Conservation (phyloP, 2,888 invertebrate species). For the Plutella xylostella region DNA sequence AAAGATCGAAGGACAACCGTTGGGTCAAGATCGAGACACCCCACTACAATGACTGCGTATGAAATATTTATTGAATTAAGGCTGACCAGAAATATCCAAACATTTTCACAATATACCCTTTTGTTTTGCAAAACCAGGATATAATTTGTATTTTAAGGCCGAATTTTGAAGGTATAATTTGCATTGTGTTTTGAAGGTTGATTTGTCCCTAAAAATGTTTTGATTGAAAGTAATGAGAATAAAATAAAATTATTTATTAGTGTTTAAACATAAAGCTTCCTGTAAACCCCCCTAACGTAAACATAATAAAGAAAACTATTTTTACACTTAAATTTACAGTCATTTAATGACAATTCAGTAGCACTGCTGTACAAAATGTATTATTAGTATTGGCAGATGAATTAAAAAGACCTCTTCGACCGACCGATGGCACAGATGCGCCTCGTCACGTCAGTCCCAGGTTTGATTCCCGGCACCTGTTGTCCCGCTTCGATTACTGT, state of each 20-base stretch:
- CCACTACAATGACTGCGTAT: slow-evolving; percentile 67
- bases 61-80: slow-evolving; percentile 69
- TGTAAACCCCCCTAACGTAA: no score
- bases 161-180: not conserved
- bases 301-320: no score
- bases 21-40: slow-evolving; percentile 58
- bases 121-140: slow-evolving; percentile 22
- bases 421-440: slow-evolving; percentile 37
- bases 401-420: not conserved
- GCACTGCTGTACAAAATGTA: no score
- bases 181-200: no score
- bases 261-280: no score
- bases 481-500: slow-evolving; percentile 58
- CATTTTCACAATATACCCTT: slow-evolving; percentile 59
- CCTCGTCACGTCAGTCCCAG: slow-evolving; percentile 41
- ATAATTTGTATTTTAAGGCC: slow-evolving; percentile 2
- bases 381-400: not conserved
- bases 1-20: slow-evolving; percentile 60
- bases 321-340: no score
- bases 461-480: slow-evolving; percentile 64
- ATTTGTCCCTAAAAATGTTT: no score
- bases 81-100: slow-evolving; percentile 64
- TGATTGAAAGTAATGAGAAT: no score
- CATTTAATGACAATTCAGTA: no score
- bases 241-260: no score